Evolutionary conservation across 2,797 vertebrate species (phyloP).

Genomic region (Cryptoblepharus egeriae): DNA sequence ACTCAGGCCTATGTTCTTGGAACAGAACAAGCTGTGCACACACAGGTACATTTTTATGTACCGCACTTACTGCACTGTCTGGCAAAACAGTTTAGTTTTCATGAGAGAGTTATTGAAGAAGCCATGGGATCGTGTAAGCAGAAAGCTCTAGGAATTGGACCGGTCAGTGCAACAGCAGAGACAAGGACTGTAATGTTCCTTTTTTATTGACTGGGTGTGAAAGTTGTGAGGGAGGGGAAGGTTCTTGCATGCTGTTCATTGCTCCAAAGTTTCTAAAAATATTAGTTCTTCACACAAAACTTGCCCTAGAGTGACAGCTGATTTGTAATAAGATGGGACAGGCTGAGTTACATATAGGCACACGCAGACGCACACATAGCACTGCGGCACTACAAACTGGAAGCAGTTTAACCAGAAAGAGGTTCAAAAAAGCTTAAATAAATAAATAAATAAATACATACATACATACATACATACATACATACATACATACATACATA

Average conservation of each 20-base stretch:
- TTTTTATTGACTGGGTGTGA: background rate
- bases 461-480: too few relatives aligned
- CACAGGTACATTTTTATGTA: background rate
- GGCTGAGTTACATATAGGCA: background rate
- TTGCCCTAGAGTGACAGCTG: background rate
- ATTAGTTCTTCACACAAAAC: background rate
- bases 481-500: too few relatives aligned
- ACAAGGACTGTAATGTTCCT: background rate
- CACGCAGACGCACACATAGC: too few relatives aligned
- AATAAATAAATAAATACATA: too few relatives aligned
- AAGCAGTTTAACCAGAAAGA: background rate
- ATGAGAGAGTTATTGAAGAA: background rate
- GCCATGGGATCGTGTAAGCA: background rate
- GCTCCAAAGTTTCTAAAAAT: background rate
- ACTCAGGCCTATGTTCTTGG: background rate
- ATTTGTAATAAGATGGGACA: background rate
- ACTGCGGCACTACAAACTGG: background rate
- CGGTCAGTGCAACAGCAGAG: background rate
- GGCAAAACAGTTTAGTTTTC: background rate
- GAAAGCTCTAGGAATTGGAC: background rate
- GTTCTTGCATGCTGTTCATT: background rate
- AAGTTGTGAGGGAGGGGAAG: background rate
- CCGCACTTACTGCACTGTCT: background rate
- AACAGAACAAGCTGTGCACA: background rate
- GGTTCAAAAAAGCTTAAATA: too few relatives aligned